Conservation (phyloP, 2,888 invertebrate genomes). For the Carpatolechia fugitivella region DNA sequence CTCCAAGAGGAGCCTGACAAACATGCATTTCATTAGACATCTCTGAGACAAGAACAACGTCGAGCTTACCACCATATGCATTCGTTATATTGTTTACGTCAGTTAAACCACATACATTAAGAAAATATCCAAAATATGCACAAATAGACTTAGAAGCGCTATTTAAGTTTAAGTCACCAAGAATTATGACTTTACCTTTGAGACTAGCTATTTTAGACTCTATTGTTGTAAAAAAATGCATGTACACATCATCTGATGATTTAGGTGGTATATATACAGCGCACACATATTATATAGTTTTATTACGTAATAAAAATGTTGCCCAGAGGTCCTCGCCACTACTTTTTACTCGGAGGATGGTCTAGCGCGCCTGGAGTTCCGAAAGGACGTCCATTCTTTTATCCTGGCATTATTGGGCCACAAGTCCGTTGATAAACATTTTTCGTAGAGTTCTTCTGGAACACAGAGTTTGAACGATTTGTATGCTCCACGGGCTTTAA, state of each 20-base stretch:
- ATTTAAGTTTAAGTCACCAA: not conserved
- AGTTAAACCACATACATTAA: not conserved
- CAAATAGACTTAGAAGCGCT: not conserved
- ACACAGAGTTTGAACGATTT: not conserved
- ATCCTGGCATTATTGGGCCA: slow-evolving; percentile 2
- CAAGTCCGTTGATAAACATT: not conserved
- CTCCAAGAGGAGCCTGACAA: not conserved
- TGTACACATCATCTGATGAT: not conserved
- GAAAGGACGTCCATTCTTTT: too few species aligned
- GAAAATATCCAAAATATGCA: not conserved
- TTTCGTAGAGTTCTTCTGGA: not conserved
- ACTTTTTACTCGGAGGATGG: too few species aligned
- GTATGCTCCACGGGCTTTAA: slow-evolving; percentile 24
- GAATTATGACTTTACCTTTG: not conserved
- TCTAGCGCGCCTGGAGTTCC: not conserved
- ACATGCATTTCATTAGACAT: not conserved
- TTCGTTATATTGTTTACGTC: not conserved
- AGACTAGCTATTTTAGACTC: not conserved
- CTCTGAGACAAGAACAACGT: not conserved
- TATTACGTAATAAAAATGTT: not conserved
- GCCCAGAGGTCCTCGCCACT: slow-evolving; percentile 74
- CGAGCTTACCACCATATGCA: not conserved
- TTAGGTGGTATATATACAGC: not conserved
- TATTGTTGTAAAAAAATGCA: not conserved
- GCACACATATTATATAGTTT: too few species aligned